A percentile compares a stretch with the other conserved stretches of the same genome.
Conservation (phyloP, 2,888 invertebrate genomes). For the Pterobdella sp. region DNA sequence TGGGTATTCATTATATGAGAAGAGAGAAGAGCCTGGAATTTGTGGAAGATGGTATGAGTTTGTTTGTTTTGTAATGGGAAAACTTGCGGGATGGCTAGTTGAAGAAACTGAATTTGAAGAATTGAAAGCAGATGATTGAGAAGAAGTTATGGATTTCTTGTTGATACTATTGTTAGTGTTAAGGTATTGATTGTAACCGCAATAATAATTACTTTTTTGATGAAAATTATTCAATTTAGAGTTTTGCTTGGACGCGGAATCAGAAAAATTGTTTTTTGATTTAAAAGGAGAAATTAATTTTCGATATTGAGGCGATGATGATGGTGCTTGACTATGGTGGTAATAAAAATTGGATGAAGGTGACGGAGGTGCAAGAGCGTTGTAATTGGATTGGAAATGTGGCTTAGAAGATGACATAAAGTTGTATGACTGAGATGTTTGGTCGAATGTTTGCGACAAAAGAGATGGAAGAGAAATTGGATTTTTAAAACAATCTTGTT, state of each 20-base stretch:
- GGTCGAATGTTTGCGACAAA: neutral
- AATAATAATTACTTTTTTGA: neutral
- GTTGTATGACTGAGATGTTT: neutral
- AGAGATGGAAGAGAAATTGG: neutral
- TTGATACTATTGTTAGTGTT: neutral
- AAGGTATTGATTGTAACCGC: neutral
- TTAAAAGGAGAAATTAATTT: conserved; percentile 10
- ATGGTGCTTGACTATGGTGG: neutral
- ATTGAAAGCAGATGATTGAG: neutral
- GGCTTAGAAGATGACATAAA: neutral
- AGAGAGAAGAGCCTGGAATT: neutral
- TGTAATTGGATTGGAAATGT: conserved; percentile 8
- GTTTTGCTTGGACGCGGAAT: neutral
- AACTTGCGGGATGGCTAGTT: neutral
- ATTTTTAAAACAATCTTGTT: conserved; percentile 4
- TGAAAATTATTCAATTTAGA: conserved; percentile 4
- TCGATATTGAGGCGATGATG: neutral
- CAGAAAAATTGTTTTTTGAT: neutral
- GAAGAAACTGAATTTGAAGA: neutral
- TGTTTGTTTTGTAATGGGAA: neutral
- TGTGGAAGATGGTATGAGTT: neutral
- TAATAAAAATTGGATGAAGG: conserved; percentile 9
- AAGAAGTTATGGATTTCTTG: neutral
- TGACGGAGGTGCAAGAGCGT: neutral
- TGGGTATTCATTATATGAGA: too few species aligned